Evolutionary conservation across 1,140 invertebrate genomes (phyloP).

Genomic region (Idris sp.): DNA sequence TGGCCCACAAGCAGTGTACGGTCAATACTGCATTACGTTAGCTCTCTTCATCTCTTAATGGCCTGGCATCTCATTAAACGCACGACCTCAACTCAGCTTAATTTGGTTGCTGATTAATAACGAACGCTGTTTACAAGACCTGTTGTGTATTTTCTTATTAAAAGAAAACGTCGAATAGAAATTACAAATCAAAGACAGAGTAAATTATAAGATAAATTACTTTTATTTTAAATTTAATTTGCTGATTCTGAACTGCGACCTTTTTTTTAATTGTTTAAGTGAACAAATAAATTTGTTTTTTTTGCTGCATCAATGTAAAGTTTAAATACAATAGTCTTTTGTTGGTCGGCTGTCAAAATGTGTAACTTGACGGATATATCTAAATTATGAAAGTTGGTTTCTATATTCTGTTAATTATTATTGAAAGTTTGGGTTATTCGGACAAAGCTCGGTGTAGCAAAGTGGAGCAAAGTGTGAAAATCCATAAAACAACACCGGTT

Average conservation of each 20-base stretch:
- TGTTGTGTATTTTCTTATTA: no score
- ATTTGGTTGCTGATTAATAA: no score
- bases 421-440: constrained; percentile 7
- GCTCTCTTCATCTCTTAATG: constrained; percentile 18
- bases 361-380: constrained; percentile 7
- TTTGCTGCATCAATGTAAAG: no score
- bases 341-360: constrained; percentile 10
- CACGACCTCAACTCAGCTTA: no score
- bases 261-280: no score
- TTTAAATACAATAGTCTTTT: not conserved
- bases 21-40: constrained; percentile 24
- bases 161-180: no score
- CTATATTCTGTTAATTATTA: constrained; percentile 18
- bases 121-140: no score
- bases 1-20: constrained; percentile 9
- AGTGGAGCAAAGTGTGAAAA: constrained; percentile 28
- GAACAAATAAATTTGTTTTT: no score
- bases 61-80: constrained; percentile 44
- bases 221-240: no score
- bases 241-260: no score
- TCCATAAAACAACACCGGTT: constrained; percentile 23
- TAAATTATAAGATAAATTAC: no score
- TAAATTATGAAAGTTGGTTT: constrained; percentile 29
- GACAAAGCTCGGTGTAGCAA: not conserved
- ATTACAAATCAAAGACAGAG: no score